These are phyloP conservation scores for Drosophila watanabei DNA, from an alignment of 1,140 invertebrate genomes.

Conservation along the genomic window DNA sequence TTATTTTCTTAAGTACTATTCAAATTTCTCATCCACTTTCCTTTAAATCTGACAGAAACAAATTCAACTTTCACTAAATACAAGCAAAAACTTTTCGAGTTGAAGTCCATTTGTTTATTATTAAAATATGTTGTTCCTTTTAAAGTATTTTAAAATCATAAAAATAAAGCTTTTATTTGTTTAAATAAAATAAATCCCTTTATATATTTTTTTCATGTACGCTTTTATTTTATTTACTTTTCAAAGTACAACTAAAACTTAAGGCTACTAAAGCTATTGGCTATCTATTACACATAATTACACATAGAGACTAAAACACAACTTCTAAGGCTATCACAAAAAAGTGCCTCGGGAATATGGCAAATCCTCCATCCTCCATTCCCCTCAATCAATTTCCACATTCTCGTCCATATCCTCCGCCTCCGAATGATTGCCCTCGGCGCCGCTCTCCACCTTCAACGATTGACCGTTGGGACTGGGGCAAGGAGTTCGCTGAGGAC, in stretches of 20 bases:
- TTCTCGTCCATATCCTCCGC: constrained; percentile 77
- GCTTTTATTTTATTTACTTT: constrained; percentile 64
- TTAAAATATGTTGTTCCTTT: no score
- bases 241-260: constrained; percentile 61
- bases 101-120: not conserved
- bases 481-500: constrained; percentile 52
- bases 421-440: constrained; percentile 67
- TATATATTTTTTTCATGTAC: constrained; percentile 11
- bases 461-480: constrained; percentile 51
- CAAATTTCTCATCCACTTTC: not conserved
- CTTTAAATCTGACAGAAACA: no score
- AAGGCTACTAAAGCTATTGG: constrained; percentile 74
- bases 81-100: no score
- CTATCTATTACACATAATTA: constrained; percentile 5
- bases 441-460: constrained; percentile 63
- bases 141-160: no score
- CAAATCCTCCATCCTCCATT: not conserved
- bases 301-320: constrained; percentile 50
- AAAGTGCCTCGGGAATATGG: constrained; percentile 9
- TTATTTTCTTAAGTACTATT: not conserved
- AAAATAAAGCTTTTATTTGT: no score
- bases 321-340: constrained; percentile 67
- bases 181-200: not conserved
- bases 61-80: not conserved
- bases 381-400: constrained; percentile 80